A percentile compares a stretch with the other conserved stretches of the same genome.
Conservation (phyloP, 2,797 vertebrate species). For the Caiman crocodilus region DNA sequence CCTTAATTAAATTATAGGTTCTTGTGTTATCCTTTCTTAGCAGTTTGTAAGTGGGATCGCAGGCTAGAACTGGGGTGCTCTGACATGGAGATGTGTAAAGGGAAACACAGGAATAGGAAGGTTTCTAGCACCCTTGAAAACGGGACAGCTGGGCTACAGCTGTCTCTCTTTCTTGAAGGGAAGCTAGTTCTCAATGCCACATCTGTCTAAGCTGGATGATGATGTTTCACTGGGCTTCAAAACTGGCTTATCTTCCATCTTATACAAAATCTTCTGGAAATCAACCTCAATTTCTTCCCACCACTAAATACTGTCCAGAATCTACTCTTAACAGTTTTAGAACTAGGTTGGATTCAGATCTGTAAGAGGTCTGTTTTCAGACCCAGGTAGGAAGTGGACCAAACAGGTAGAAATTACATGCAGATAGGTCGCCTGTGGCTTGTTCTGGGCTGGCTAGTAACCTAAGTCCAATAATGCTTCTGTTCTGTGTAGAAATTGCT, state of each 20-base stretch:
- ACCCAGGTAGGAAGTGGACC: neutral
- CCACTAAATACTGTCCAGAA: neutral
- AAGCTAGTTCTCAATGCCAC: neutral
- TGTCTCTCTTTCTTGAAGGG: neutral
- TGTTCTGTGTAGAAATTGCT: neutral
- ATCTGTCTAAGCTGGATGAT: neutral
- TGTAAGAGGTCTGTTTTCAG: neutral
- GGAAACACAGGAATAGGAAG: rapidly evolving
- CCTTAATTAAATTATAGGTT: neutral
- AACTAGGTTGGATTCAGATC: neutral
- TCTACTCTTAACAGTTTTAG: rapidly evolving
- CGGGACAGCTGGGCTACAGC: neutral
- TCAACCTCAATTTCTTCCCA: neutral
- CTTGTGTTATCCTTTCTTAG: neutral
- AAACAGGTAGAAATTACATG: neutral
- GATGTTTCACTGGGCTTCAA: neutral
- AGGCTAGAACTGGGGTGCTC: neutral
- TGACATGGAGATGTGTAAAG: rapidly evolving
- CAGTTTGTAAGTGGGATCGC: neutral
- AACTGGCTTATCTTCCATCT: neutral
- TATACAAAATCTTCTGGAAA: neutral
- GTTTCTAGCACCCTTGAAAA: neutral
- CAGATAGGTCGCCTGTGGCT: neutral
- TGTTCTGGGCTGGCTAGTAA: neutral
- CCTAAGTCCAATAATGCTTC: neutral